phyloP scores from a whole-genome alignment of 2,797 vertebrate species.

The Rhynchotus rufescens region DNA sequence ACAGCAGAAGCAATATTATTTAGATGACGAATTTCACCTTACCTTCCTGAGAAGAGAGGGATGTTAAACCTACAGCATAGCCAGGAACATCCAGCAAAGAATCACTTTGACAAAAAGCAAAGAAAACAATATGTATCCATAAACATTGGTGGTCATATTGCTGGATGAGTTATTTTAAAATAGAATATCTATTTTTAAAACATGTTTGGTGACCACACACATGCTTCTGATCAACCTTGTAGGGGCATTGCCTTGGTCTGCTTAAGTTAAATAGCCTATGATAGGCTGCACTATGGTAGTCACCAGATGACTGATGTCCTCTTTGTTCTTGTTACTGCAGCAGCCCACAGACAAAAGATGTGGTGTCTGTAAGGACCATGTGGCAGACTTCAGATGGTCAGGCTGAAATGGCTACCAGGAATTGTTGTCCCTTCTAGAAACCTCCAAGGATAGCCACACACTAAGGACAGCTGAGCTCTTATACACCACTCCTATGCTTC shows the following conservation, averaged over 20 bases:
- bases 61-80: not conserved
- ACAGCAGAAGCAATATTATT: not conserved
- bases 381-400: not conserved
- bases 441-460: not conserved
- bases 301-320: not conserved
- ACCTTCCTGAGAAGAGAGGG: not conserved
- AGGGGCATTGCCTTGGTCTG: not conserved
- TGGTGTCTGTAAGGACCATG: not conserved
- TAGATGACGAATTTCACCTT: not conserved
- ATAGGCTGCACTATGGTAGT: not conserved
- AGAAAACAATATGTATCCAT: not conserved
- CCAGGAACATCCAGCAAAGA: not conserved
- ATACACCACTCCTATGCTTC: not conserved
- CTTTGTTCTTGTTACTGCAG: not conserved
- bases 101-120: not conserved
- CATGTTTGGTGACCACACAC: not conserved
- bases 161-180: not conserved
- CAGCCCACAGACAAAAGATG: not conserved
- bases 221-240: not conserved
- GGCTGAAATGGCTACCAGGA: not conserved
- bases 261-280: not conserved
- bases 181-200: not conserved
- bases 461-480: not conserved
- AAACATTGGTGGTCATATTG: not conserved
- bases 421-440: not conserved